phyloP scores from a whole-genome alignment of 37 sponge, comb jelly and placozoan species.

The Cliona cf. orientalis region DNA sequence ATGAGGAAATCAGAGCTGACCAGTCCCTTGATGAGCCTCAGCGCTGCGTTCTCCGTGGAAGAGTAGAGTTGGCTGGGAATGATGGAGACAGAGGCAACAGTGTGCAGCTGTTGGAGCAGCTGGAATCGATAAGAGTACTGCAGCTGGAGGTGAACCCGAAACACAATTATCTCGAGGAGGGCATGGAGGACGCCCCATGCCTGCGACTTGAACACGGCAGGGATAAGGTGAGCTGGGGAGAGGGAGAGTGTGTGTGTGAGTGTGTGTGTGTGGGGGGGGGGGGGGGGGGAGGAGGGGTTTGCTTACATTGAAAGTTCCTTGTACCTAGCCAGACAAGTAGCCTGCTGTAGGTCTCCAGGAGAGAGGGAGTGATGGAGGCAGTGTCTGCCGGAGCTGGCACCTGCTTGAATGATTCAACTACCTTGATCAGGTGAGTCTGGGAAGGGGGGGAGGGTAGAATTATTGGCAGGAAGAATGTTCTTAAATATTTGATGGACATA shows the following conservation, averaged over 20 bases:
- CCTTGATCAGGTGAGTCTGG: constrained; percentile 53
- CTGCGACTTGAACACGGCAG: constrained; percentile 55
- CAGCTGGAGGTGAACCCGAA: constrained; percentile 74
- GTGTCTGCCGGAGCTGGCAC: not conserved
- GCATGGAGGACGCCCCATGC: constrained; percentile 75
- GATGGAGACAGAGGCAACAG: constrained; percentile 56
- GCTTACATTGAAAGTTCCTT: constrained; percentile 61
- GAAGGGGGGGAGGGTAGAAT: no score
- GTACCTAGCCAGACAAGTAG: constrained; percentile 73
- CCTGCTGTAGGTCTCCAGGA: constrained; percentile 68
- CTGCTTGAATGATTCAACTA: constrained; percentile 43
- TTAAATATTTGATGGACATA: no score
- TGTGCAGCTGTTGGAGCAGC: constrained; percentile 64
- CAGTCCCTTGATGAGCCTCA: constrained; percentile 59
- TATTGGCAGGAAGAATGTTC: no score
- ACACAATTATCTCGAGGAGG: constrained; percentile 73
- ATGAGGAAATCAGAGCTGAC: constrained; percentile 54
- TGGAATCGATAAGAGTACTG: constrained; percentile 51
- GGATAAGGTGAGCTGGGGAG: constrained; percentile 63
- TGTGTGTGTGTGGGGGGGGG: no score
- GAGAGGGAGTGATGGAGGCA: constrained; percentile 37
- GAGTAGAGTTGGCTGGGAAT: constrained; percentile 72
- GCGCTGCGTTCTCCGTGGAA: constrained; percentile 61
- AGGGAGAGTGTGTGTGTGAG: no score
- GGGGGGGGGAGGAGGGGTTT: not conserved